Base-by-base conservation (phyloP, 2,888 invertebrate genomes). In the Loripinus fragilis region DNA sequence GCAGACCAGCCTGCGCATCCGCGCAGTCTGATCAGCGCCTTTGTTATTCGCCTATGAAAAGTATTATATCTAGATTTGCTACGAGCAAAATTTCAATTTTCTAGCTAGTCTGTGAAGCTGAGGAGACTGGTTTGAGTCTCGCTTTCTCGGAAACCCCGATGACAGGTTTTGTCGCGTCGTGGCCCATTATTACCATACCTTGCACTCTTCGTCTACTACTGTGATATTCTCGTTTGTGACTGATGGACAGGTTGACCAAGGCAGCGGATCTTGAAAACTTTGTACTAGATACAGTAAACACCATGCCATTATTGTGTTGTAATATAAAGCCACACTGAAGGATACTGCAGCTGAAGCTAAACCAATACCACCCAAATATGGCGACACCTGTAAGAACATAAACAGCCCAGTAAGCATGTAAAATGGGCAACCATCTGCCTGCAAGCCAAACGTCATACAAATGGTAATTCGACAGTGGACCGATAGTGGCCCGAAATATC, bases 231-330 rank as follows among this genome's bases (percentile, higher is more conserved):
- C 80, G 65, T 78, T 78, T 0, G 75, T 72, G 28, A 78, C 81
- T 71, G 81, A 76, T 28, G 98, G 98, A 93, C 98, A 98, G 42
- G 95, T 94, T 0, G 96, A 95, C 97, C 98, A 98, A 1, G 98
- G 97, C 70, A 98, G 94, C 33, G 96, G 96, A 85, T 95, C 95
- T 97, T 96, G 95, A 94, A 98, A 96, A 92, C 98, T 98, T 92
- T 97, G 97, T 93, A 97, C 97, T 81, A 98, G 95, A 92, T 98
- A 98, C 94, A 96, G 97, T 95, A 98, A 97, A 92, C 98, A 98
- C 98, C 98, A 98, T 67, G 98, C 98, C 92, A 98, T 98, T 94
- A 98, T 98, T 88, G 98, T 98, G 92, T 98, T 98, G 95, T 98
- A 98, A 94, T 98, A 98, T 69, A 98, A 95, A 0, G 97, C 97